These are phyloP conservation scores for Marcusenius ussheri DNA, from an alignment of 2,113 vertebrate genomes.

Conservation along the genomic window DNA sequence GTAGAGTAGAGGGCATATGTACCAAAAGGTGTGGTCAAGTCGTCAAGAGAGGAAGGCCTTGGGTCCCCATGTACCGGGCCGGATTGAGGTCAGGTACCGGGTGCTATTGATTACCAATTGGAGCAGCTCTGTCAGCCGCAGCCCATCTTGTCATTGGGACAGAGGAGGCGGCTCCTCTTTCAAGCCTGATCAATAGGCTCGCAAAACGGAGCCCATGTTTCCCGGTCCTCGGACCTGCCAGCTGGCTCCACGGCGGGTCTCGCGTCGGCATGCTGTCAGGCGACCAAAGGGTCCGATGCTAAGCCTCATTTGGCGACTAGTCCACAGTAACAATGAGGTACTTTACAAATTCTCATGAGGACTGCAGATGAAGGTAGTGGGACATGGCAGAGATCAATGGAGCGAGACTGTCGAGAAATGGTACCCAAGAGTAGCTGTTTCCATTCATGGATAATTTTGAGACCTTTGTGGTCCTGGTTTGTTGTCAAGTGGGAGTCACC, in stretches of 20 bases:
- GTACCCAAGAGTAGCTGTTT: background rate
- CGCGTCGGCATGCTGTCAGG: background rate
- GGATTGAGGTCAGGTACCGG: conserved; percentile 33
- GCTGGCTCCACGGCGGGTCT: conserved; percentile 1
- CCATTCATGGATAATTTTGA: background rate
- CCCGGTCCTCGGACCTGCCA: conserved; percentile 49
- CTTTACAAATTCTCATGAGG: background rate
- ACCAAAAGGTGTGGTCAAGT: background rate
- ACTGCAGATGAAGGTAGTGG: background rate
- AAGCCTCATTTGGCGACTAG: background rate
- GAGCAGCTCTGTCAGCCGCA: conserved; percentile 45
- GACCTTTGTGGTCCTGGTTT: background rate
- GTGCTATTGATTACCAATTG: conserved; percentile 50
- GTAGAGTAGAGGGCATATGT: background rate
- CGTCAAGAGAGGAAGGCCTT: background rate
- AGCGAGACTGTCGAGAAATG: background rate
- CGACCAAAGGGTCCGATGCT: background rate
- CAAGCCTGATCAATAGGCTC: conserved; percentile 44
- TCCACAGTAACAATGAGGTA: background rate
- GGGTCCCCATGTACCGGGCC: background rate
- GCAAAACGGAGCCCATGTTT: conserved; percentile 65
- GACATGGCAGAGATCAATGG: background rate
- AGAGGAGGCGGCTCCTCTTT: conserved; percentile 61
- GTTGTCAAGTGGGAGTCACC: background rate
- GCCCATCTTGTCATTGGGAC: conserved; percentile 50